Conservation (phyloP, 2,888 invertebrate genomes). For the Agonopterix arenella region DNA sequence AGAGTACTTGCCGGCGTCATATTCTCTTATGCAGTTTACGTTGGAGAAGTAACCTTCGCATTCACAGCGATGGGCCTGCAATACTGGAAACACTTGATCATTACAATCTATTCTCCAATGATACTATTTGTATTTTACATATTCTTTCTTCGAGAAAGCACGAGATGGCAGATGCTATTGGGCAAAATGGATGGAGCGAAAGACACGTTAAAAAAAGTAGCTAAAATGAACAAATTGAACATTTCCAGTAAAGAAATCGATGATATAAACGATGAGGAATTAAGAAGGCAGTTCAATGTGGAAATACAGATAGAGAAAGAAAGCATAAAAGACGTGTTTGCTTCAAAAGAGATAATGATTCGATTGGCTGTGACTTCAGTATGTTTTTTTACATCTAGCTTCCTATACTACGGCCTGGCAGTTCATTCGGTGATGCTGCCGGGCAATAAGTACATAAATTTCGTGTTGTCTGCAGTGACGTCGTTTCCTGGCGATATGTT, state of each 20-base stretch:
- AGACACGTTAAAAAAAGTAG: slow-evolving; percentile 33
- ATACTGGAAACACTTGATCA: slow-evolving; percentile 50
- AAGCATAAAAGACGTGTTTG: slow-evolving; percentile 39
- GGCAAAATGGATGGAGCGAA: slow-evolving; percentile 45
- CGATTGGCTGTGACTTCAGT: slow-evolving; percentile 43
- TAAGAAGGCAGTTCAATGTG: slow-evolving; percentile 40
- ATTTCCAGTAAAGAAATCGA: slow-evolving; percentile 37
- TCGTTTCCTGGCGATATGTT: slow-evolving; percentile 57
- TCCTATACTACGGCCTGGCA: slow-evolving; percentile 50
- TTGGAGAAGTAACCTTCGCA: slow-evolving; percentile 52
- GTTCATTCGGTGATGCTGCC: slow-evolving; percentile 50
- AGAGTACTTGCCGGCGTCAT: slow-evolving; percentile 50
- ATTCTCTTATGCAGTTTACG: slow-evolving; percentile 51
- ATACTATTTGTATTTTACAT: slow-evolving; percentile 37
- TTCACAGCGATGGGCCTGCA: slow-evolving; percentile 45
- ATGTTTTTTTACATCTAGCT: slow-evolving; percentile 55
- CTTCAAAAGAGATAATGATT: slow-evolving; percentile 50
- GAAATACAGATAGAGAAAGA: slow-evolving; percentile 45
- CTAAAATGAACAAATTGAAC: slow-evolving; percentile 42
- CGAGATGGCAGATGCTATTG: slow-evolving; percentile 53
- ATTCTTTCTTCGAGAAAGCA: slow-evolving; percentile 45
- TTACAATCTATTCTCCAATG: slow-evolving; percentile 44
- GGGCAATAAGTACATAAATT: slow-evolving; percentile 57
- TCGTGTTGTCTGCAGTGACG: slow-evolving; percentile 42
- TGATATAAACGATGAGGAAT: slow-evolving; percentile 36